These are phyloP conservation scores for Acestrorhynchus altus DNA, from an alignment of 2,797 vertebrate genomes.

Conservation along the genomic window DNA sequence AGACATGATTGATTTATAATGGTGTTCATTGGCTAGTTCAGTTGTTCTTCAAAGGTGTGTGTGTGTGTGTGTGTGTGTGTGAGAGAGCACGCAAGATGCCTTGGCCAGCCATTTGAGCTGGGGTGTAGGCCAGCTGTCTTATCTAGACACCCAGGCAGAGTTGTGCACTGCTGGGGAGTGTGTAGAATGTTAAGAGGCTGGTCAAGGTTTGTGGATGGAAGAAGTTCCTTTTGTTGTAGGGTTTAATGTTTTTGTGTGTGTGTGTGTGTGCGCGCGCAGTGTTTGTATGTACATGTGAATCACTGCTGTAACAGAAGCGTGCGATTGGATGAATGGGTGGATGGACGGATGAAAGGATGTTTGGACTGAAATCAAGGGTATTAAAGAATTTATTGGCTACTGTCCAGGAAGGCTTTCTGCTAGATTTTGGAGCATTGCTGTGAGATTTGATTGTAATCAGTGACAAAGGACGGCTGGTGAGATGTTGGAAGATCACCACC, in stretches of 20 bases:
- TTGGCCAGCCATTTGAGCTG: neutral
- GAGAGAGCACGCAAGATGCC: neutral
- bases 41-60: neutral
- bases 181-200: neutral
- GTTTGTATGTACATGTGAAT: too few relatives aligned
- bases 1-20: conserved; percentile 15
- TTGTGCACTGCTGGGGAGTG: neutral
- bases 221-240: neutral
- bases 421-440: too few relatives aligned
- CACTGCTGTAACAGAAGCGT: too few relatives aligned
- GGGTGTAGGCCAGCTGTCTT: conserved; percentile 26
- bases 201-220: neutral
- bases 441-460: too few relatives aligned
- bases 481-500: too few relatives aligned
- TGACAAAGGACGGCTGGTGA: too few relatives aligned
- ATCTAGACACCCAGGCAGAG: conserved; percentile 37
- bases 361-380: too few relatives aligned
- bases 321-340: too few relatives aligned
- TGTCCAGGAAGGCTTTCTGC: too few relatives aligned
- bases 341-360: too few relatives aligned
- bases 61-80: conserved; percentile 1
- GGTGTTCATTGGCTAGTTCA: conserved; percentile 10
- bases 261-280: conserved; percentile 3
- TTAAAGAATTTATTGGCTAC: too few relatives aligned
- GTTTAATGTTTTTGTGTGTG: neutral